Base-by-base conservation (phyloP, 2,888 invertebrate species). In the Synanthedon tipuliformis region DNA sequence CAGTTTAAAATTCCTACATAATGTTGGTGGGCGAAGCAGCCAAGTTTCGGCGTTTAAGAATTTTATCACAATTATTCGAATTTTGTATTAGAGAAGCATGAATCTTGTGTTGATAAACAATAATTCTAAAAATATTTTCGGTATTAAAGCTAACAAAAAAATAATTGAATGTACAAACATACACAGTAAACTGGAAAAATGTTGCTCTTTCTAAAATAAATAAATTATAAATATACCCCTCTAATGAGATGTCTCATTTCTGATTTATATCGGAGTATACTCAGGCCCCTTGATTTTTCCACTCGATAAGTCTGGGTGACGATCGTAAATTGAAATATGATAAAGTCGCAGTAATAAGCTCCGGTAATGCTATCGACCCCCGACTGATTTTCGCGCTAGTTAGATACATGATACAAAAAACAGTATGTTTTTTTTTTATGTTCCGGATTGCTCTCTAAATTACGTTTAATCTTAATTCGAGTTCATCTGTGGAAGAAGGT, bases 271-370 rank as follows among this genome's bases (percentile, higher is more conserved):
- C 70, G 65, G 62, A 61, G 64, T 68, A 68, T 64, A 65, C 59
- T 59, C 58, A 54, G 58, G 69, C 80, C 81, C 83, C 69, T 75
- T 68, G 76, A 80, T 84, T 84, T 85, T 87, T 85, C 78, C 81
- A 73, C 81, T 77, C 84, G 78, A 84, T 87, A 85, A 86, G 78
- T 72, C 74, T 63, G 78, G 73, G 75, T 82, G 84, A 81, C 75
- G 85, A 81, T 85, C 86, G 77, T 85, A 87, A 87, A 86, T 87
- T 87, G 87, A 87, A 87, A 87, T 83, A 87, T 86, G 87, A 87
- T 86, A 84, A 84, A 87, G 82, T 82, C 75, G 66, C 73, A 72
- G 75, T 85, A 86, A 84, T 86, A 79, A 84, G 82, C 78, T 60
- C 61, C 61, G 63, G 71, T 79, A 81, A 81, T 81, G 75, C 69